A percentile compares a stretch with the other conserved stretches of the same genome.
Evolutionary conservation across 2,888 invertebrate genomes (phyloP).

Genomic region (Carpatolechia fugitivella): DNA sequence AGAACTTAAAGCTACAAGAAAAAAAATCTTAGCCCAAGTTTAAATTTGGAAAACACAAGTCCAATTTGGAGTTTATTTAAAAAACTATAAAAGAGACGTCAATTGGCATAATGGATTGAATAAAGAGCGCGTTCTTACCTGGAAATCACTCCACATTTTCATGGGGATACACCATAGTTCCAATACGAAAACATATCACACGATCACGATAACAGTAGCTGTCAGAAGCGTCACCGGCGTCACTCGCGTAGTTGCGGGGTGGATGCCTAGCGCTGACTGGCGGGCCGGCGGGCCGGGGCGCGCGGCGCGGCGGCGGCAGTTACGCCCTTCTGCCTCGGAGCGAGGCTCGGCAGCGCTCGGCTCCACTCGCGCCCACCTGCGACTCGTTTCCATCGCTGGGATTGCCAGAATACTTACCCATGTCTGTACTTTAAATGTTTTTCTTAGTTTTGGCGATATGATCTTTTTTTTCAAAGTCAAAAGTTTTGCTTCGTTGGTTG

Average conservation of each 20-base stretch:
- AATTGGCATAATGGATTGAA: not conserved
- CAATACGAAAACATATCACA: conserved; percentile 77
- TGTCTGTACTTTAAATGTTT: not conserved
- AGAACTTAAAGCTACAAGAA: conserved; percentile 18
- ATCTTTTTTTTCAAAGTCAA: too few relatives aligned
- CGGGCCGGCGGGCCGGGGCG: conserved; percentile 26
- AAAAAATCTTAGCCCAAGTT: not conserved
- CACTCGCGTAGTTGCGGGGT: conserved; percentile 57
- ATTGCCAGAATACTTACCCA: not conserved
- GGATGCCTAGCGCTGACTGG: conserved; percentile 72
- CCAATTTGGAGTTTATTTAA: conserved; percentile 30
- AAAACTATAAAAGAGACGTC: conserved; percentile 21
- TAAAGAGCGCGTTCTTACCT: conserved; percentile 50
- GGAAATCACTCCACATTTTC: conserved; percentile 80
- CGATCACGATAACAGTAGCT: conserved; percentile 75
- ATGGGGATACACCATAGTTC: conserved; percentile 79
- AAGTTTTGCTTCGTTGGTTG: too few relatives aligned
- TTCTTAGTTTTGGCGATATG: too few relatives aligned
- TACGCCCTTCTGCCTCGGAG: conserved; percentile 23
- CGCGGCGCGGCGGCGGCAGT: conserved; percentile 23
- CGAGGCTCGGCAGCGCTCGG: conserved; percentile 36
- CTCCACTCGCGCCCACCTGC: conserved; percentile 66
- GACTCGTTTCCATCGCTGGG: conserved; percentile 42
- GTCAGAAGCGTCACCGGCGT: conserved; percentile 72
- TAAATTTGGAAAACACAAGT: conserved; percentile 38